phyloP scores from a whole-genome alignment of 2,113 vertebrate species.

The Cavia aperea region DNA sequence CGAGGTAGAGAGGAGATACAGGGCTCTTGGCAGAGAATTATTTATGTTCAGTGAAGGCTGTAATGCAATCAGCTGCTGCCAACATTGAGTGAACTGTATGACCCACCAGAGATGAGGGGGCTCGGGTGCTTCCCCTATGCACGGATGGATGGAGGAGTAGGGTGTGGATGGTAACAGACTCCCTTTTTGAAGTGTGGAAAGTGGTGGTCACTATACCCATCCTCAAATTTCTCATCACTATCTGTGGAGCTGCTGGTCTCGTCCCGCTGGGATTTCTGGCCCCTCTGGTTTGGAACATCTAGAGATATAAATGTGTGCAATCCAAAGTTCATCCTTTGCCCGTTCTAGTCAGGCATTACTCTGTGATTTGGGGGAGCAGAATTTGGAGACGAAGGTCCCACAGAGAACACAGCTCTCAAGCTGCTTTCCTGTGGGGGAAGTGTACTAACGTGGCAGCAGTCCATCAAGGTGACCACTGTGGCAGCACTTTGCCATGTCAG shows the following conservation, averaged over 20 bases:
- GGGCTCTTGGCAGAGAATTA: neutral
- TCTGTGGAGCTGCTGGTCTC: neutral
- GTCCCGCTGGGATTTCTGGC: neutral
- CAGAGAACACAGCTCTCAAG: neutral
- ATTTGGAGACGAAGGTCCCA: neutral
- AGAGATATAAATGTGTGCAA: conserved; percentile 34
- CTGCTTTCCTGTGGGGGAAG: neutral
- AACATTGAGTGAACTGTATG: conserved; percentile 29
- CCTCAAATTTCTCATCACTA: conserved; percentile 37
- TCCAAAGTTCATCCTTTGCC: neutral
- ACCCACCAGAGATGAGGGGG: conserved; percentile 31
- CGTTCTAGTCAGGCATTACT: neutral
- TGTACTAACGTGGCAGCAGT: rapidly evolving
- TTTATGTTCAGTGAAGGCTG: conserved; percentile 23
- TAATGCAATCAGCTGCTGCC: conserved; percentile 25
- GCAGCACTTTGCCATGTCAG: rapidly evolving
- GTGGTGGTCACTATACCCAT: neutral
- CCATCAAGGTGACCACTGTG: rapidly evolving
- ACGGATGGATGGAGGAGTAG: neutral
- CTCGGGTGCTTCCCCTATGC: neutral
- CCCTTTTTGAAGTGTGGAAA: conserved; percentile 30
- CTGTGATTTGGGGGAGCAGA: neutral
- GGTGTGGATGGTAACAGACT: neutral
- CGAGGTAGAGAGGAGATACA: neutral
- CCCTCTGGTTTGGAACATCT: neutral